Evolutionary conservation across 2,797 vertebrate species (phyloP), one percentile per base, ranked within the genome.

Genomic region (Podargus strigoides): DNA sequence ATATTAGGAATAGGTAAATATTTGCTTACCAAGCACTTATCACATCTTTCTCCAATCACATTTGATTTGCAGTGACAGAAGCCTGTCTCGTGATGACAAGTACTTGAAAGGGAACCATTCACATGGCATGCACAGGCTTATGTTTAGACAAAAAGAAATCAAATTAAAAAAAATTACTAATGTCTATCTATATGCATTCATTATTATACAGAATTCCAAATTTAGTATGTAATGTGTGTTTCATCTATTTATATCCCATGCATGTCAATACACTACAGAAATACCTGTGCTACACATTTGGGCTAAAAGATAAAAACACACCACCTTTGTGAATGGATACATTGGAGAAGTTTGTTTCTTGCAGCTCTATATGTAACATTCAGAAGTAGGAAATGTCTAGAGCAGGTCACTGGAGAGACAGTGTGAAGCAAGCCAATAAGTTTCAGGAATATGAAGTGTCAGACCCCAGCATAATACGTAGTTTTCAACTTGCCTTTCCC

Each of bases 81-180:
- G 4, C 99, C 99, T 13, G 98, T 98, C 34, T 97, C 97, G 77
- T 91, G 97, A 42, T 99, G 98, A 96, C 99, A 99, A 77, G 94
- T 26, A 6, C 64, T 96, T 22, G 98, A 98, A 81, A 97, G 47
- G 9, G 99, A 98, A 12, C 99, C 98, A 9, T 97, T 98, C 53
- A 90, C 76, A 13, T 99, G 97, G 96, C 99, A 99, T 30, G 88
- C 90, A 62, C 99, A 99, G 52, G 97, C 99, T 99, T 93, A 73
- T 13, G 14, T 86, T 90, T 53, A 90, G 82, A 90, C 39, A 90
- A 69, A 96, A 60, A 93, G 42, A 85, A 49, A 94, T 1, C n/a
- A 89, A 83, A 64, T 30, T 36, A 12, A 5, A 6, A 44, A 62
- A 39, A 28, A 32, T 10, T 9, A 76, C 63, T 80, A 72, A 19